Percentiles rank a stretch among this genome's conserved stretches.
Evolutionary conservation across 2,113 vertebrate species (phyloP).

Genomic region (Catharus fuscescens): DNA sequence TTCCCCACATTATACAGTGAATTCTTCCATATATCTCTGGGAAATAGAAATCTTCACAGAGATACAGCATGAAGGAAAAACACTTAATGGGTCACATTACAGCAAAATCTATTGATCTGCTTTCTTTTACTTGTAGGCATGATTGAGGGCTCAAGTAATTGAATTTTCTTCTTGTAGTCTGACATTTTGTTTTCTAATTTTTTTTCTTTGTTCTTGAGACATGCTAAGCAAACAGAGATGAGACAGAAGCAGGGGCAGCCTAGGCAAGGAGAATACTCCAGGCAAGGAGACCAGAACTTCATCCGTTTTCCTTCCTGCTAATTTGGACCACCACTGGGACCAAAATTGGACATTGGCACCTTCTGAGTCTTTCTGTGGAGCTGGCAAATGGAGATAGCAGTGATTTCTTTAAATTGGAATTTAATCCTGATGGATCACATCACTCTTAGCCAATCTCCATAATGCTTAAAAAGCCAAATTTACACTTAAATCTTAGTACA

Average conservation of each 20-base stretch:
- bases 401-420: neutral
- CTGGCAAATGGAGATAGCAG: neutral
- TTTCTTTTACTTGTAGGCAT: slow-evolving; percentile 73
- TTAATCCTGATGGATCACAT: neutral
- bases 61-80: slow-evolving; percentile 67
- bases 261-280: neutral
- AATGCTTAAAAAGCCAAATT: neutral
- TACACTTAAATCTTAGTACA: neutral
- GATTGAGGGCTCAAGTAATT: slow-evolving; percentile 75
- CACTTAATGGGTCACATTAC: slow-evolving; percentile 65
- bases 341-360: neutral
- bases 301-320: neutral
- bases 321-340: neutral
- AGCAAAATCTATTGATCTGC: slow-evolving; percentile 67
- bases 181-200: slow-evolving; percentile 69
- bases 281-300: neutral
- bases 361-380: neutral
- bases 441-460: neutral
- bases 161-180: slow-evolving; percentile 71
- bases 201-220: slow-evolving; percentile 48
- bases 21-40: slow-evolving; percentile 27
- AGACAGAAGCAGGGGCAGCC: neutral
- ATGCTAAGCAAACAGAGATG: slow-evolving; percentile 56
- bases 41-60: slow-evolving; percentile 67
- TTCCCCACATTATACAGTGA: neutral